Conservation (phyloP, 2,797 vertebrate species). For the Remorina albescens region DNA sequence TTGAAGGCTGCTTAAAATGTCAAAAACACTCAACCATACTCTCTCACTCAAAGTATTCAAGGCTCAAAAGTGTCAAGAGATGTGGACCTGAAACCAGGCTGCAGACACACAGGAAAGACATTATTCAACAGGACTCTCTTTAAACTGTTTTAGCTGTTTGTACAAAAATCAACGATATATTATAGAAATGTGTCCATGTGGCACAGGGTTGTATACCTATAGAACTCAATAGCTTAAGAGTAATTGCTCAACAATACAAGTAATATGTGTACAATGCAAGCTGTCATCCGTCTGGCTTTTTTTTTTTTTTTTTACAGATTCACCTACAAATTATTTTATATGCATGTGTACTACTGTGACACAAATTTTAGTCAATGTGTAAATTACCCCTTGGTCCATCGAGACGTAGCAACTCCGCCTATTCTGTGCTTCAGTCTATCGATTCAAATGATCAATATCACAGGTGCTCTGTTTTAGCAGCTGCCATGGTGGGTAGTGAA, state of each 20-base stretch:
- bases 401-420: background rate
- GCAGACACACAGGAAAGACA: background rate
- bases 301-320: constrained; percentile 1
- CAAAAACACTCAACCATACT: constrained; percentile 36
- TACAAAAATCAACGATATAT: too few relatives aligned
- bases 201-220: background rate
- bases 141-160: too few relatives aligned
- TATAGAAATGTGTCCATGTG: too few relatives aligned
- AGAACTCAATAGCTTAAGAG: background rate
- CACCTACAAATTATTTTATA: background rate
- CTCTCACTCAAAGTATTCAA: constrained; percentile 21
- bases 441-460: constrained; percentile 12
- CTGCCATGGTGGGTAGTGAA: background rate
- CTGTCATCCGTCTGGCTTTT: background rate
- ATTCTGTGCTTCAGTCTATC: constrained; percentile 7
- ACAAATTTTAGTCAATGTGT: constrained; percentile 3
- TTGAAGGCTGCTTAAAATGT: constrained; percentile 34
- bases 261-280: background rate
- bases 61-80: constrained; percentile 18
- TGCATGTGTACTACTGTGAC: background rate
- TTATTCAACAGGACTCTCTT: background rate
- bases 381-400: background rate
- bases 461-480: constrained; percentile 2
- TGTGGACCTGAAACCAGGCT: constrained; percentile 19
- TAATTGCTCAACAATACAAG: background rate